Conservation (phyloP, 2,888 invertebrate species). For the Pogonocherus hispidulus region DNA sequence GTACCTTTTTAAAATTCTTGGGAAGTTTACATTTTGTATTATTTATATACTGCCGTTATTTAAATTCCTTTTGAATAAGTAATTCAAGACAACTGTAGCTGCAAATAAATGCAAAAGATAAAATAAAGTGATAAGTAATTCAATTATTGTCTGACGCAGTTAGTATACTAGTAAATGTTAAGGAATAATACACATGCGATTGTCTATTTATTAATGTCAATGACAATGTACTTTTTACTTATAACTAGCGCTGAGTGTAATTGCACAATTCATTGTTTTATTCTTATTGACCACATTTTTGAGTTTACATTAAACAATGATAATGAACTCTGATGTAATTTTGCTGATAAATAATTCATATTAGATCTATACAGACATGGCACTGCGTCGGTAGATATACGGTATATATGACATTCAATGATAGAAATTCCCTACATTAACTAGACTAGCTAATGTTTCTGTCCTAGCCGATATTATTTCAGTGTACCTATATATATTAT, state of each 20-base stretch:
- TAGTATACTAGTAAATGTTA: background rate
- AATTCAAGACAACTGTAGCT: background rate
- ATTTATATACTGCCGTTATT: background rate
- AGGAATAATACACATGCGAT: background rate
- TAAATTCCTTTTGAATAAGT: background rate
- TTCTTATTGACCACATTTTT: background rate
- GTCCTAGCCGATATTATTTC: too few relatives aligned
- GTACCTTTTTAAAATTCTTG: background rate
- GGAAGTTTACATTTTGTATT: background rate
- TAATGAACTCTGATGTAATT: background rate
- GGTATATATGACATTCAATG: too few relatives aligned
- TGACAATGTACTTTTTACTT: conserved; percentile 8
- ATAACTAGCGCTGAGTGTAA: background rate
- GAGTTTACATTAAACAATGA: background rate
- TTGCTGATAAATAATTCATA: background rate
- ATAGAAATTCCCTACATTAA: too few relatives aligned
- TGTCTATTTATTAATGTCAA: conserved; percentile 1
- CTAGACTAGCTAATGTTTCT: too few relatives aligned
- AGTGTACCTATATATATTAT: too few relatives aligned
- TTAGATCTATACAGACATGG: too few relatives aligned
- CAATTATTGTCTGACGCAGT: background rate
- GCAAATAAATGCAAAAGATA: background rate
- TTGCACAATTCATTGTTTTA: conserved; percentile 4
- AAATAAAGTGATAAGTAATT: background rate
- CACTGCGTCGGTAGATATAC: too few relatives aligned